phyloP scores from a whole-genome alignment of 2,797 vertebrate genomes.

The Microtus californicus region DNA sequence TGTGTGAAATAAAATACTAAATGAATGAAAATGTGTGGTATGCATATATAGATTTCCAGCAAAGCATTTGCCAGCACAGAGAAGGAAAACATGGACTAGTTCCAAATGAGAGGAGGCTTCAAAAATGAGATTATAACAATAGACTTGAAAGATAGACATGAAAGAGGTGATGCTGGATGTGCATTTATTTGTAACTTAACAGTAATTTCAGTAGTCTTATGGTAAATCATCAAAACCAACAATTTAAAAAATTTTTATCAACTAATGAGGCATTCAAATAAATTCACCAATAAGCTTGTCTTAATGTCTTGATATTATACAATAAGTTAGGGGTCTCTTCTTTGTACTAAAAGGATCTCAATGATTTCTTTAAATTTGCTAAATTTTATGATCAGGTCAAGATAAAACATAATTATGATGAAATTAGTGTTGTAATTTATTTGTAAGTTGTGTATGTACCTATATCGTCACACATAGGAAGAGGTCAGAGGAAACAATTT shows the following conservation, averaged over 20 bases:
- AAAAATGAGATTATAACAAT: neutral
- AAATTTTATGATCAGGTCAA: neutral
- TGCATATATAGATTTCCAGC: neutral
- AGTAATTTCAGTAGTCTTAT: too few species aligned
- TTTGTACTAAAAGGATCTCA: slow-evolving; percentile 81
- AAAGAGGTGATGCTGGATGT: neutral
- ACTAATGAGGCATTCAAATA: slow-evolving; percentile 59
- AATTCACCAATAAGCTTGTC: slow-evolving; percentile 65
- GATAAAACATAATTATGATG: neutral
- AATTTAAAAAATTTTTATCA: slow-evolving; percentile 66
- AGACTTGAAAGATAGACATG: neutral
- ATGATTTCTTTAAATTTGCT: slow-evolving; percentile 76
- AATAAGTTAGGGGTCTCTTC: slow-evolving; percentile 27
- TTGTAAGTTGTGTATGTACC: neutral
- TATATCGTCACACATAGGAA: neutral
- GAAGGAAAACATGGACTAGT: neutral
- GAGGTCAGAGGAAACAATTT: neutral
- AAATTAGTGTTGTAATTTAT: neutral
- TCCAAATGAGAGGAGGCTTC: neutral
- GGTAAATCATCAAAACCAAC: slow-evolving; percentile 65
- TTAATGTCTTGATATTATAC: slow-evolving; percentile 5
- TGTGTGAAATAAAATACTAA: neutral
- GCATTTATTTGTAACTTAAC: slow-evolving; percentile 12
- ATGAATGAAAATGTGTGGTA: neutral
- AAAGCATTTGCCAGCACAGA: neutral